These are phyloP conservation scores for Colinus virginianus DNA, from an alignment of 2,113 vertebrate species.

Conservation along the genomic window DNA sequence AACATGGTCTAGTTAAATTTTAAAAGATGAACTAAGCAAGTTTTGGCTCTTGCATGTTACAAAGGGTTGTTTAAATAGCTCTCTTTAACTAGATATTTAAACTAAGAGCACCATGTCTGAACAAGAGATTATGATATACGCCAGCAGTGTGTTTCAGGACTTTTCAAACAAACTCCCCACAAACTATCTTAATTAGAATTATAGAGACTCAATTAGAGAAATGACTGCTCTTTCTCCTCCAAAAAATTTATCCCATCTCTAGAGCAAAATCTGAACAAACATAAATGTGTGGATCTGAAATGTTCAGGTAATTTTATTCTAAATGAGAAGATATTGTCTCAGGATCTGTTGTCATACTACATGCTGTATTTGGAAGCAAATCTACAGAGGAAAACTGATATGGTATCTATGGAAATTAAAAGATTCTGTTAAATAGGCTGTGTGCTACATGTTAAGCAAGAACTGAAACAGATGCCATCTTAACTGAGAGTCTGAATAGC, in stretches of 20 bases:
- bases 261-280: not conserved
- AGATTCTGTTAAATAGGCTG: not conserved
- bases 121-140: slow-evolving; percentile 20
- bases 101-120: not conserved
- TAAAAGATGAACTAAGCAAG: slow-evolving; percentile 5
- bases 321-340: not conserved
- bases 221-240: not conserved
- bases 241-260: not conserved
- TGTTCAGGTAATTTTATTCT: not conserved
- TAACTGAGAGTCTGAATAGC: not conserved
- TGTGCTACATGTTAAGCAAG: fast-evolving
- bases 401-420: not conserved
- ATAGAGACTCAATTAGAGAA: not conserved
- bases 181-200: not conserved
- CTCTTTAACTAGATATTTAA: slow-evolving; percentile 31
- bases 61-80: not conserved
- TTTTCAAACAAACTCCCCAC: not conserved
- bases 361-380: not conserved
- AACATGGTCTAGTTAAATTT: not conserved
- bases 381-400: not conserved
- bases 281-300: not conserved
- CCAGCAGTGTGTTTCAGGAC: not conserved
- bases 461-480: not conserved
- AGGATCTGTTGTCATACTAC: not conserved
- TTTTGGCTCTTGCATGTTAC: slow-evolving; percentile 3